Evolutionary conservation across 2,888 invertebrate genomes (phyloP).

Genomic region (Drosophila kuntzei): DNA sequence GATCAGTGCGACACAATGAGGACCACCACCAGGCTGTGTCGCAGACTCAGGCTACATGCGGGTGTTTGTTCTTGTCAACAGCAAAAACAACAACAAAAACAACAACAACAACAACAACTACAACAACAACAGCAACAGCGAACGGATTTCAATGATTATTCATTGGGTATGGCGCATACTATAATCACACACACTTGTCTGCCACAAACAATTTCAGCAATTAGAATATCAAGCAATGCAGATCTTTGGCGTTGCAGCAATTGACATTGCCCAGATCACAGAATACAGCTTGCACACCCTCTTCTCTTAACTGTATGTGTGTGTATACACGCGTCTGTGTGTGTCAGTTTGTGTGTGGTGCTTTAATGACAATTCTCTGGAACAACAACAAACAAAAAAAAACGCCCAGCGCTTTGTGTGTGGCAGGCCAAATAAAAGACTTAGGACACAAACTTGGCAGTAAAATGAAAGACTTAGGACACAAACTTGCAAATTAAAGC

Average conservation of each 20-base stretch:
- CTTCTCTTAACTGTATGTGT: constrained; percentile 16
- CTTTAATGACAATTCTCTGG: constrained; percentile 79
- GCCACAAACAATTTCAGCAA: constrained; percentile 79
- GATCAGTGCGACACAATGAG: constrained; percentile 79
- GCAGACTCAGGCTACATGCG: constrained; percentile 57
- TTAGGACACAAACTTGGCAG: constrained; percentile 78
- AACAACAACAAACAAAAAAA: constrained; percentile 43
- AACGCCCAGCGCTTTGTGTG: constrained; percentile 62
- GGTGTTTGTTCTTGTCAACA: constrained; percentile 66
- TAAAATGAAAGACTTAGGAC: constrained; percentile 78
- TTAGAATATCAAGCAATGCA: constrained; percentile 81
- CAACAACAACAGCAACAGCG: constrained; percentile 25
- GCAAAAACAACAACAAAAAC: constrained; percentile 26
- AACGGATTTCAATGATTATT: constrained; percentile 76
- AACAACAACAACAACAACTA: constrained; percentile 26
- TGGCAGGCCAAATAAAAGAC: constrained; percentile 68
- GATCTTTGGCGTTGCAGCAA: constrained; percentile 72
- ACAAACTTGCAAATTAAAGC: constrained; percentile 82
- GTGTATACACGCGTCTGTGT: constrained; percentile 14
- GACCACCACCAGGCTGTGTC: constrained; percentile 72
- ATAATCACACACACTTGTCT: constrained; percentile 74
- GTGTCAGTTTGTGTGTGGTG: constrained; percentile 49
- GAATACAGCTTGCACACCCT: constrained; percentile 55
- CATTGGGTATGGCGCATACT: constrained; percentile 74
- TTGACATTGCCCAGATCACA: constrained; percentile 72